Conservation (phyloP, 1,140 invertebrate genomes). For the Drosophila santomea region DNA sequence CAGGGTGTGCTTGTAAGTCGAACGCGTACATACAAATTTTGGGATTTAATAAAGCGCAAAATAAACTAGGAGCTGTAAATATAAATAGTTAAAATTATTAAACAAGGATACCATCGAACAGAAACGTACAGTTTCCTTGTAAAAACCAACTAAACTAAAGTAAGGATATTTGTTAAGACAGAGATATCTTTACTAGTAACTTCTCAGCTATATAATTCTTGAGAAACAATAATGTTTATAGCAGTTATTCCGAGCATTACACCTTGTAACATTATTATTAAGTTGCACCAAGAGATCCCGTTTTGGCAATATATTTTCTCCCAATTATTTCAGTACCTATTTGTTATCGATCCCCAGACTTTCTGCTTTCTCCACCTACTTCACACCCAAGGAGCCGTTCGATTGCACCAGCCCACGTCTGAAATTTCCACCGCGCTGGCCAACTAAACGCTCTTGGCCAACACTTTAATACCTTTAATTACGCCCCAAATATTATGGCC, state of each 20-base stretch:
- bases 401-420: slow-evolving; percentile 27
- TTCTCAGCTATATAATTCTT: too few relatives aligned
- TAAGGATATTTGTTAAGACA: not conserved
- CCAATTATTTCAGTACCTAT: slow-evolving; percentile 24
- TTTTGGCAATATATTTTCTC: slow-evolving; percentile 16
- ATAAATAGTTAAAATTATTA: not conserved
- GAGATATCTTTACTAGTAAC: too few relatives aligned
- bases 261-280: too few relatives aligned
- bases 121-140: too few relatives aligned
- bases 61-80: too few relatives aligned
- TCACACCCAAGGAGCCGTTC: slow-evolving; percentile 18
- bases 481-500: slow-evolving; percentile 67
- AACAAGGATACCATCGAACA: too few relatives aligned
- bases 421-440: slow-evolving; percentile 34
- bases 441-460: slow-evolving; percentile 29
- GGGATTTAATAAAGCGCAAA: too few relatives aligned
- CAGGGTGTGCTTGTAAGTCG: not conserved
- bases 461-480: slow-evolving; percentile 79
- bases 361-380: slow-evolving; percentile 46
- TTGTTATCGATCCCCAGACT: slow-evolving; percentile 27
- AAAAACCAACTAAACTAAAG: too few relatives aligned
- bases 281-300: not conserved
- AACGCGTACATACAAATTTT: too few relatives aligned
- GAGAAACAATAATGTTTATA: too few relatives aligned
- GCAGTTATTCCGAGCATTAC: too few relatives aligned